phyloP scores from a whole-genome alignment of 2,888 invertebrate genomes.

The Drosophila meridiana region DNA sequence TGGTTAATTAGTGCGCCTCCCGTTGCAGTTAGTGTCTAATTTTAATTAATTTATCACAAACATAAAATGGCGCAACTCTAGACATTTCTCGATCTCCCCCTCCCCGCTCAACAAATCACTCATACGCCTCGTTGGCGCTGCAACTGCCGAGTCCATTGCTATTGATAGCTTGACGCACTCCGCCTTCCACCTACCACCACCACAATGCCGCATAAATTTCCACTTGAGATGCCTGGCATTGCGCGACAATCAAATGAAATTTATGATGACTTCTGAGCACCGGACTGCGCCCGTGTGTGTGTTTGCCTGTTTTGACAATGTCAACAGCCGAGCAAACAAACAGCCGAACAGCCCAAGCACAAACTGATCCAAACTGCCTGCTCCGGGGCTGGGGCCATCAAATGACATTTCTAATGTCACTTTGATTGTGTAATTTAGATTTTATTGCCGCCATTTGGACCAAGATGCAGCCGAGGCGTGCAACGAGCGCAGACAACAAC shows the following conservation, averaged over 20 bases:
- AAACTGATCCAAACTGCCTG: conserved; percentile 11
- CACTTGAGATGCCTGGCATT: conserved; percentile 69
- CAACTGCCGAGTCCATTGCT: conserved; percentile 31
- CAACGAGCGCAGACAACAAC: conserved; percentile 36
- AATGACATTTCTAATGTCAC: conserved; percentile 72
- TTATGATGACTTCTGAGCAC: conserved; percentile 61
- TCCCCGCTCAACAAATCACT: conserved; percentile 63
- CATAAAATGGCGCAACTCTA: conserved; percentile 75
- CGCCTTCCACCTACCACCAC: conserved; percentile 18
- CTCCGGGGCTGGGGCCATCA: conserved; percentile 43
- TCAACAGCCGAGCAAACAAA: conserved; percentile 65
- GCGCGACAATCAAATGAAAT: conserved; percentile 74
- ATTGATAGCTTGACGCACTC: conserved; percentile 39
- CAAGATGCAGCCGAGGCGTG: conserved; percentile 57
- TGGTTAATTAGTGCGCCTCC: conserved; percentile 73
- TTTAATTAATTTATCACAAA: conserved; percentile 78
- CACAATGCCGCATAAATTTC: conserved; percentile 65
- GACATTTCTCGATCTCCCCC: conserved; percentile 14
- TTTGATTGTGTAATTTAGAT: conserved; percentile 77
- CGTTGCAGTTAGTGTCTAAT: conserved; percentile 76
- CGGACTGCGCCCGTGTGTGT: conserved; percentile 31
- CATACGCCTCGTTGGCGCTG: conserved; percentile 73
- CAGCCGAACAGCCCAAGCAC: conserved; percentile 31
- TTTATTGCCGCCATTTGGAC: conserved; percentile 64
- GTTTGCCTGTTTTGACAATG: conserved; percentile 73